Conservation (phyloP, 2,888 invertebrate species). For the Xestia rhomboidea region DNA sequence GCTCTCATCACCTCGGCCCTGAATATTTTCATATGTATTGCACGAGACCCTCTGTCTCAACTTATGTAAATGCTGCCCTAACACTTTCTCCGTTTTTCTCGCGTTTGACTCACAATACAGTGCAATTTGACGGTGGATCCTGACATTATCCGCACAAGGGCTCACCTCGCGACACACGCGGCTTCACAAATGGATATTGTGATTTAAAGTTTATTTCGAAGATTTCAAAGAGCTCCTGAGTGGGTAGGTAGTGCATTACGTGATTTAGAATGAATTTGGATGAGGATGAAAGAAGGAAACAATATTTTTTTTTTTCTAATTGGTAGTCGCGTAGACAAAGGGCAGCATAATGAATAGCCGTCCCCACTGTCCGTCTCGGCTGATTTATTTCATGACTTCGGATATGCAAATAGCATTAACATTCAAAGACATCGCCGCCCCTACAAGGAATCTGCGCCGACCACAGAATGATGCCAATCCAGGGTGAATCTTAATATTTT, state of each 20-base stretch:
- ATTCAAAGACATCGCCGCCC: slow-evolving; percentile 87
- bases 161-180: slow-evolving; percentile 75
- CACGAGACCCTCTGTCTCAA: slow-evolving; percentile 88
- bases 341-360: slow-evolving; percentile 85
- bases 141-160: slow-evolving; percentile 84
- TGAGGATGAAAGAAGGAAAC: slow-evolving; percentile 56
- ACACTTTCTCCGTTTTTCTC: slow-evolving; percentile 89
- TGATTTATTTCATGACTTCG: slow-evolving; percentile 91
- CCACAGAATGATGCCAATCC: slow-evolving; percentile 90
- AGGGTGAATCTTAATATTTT: slow-evolving; percentile 90
- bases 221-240: slow-evolving; percentile 70
- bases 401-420: slow-evolving; percentile 90
- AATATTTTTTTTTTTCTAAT: slow-evolving; percentile 83
- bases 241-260: slow-evolving; percentile 42
- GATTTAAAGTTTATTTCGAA: slow-evolving; percentile 82
- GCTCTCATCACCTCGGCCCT: slow-evolving; percentile 88
- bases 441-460: slow-evolving; percentile 86
- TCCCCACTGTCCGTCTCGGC: slow-evolving; percentile 89
- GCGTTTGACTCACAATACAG: slow-evolving; percentile 88
- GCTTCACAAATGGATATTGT: slow-evolving; percentile 82
- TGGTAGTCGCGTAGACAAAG: slow-evolving; percentile 86
- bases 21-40: slow-evolving; percentile 88
- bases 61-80: slow-evolving; percentile 89
- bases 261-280: slow-evolving; percentile 42
- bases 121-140: slow-evolving; percentile 88